Evolutionary conservation across 2,797 vertebrate genomes (phyloP).

Genomic region (Urocyon cinereoargenteus): DNA sequence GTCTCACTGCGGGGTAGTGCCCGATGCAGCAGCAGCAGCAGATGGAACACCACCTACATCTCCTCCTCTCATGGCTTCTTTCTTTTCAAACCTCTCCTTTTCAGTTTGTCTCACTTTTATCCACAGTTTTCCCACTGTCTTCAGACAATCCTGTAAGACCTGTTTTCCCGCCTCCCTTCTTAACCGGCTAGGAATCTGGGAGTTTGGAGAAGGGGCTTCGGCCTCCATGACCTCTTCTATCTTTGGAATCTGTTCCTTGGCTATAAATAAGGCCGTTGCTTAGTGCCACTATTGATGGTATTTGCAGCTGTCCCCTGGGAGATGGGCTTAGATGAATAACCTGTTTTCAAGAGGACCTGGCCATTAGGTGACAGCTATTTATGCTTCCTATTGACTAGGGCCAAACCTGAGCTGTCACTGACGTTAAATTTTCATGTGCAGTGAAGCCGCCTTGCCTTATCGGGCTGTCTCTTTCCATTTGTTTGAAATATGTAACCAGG

Average conservation of each 20-base stretch:
- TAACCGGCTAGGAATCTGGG: slow-evolving; percentile 63
- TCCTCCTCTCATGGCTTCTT: not conserved
- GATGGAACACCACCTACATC: not conserved
- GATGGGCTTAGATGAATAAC: slow-evolving; percentile 79
- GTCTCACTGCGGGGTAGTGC: not conserved
- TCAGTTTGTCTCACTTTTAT: slow-evolving; percentile 4
- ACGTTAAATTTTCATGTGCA: slow-evolving; percentile 81
- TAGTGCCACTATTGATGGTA: slow-evolving; percentile 79
- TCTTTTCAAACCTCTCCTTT: not conserved
- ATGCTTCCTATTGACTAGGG: slow-evolving; percentile 74
- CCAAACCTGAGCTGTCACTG: slow-evolving; percentile 78
- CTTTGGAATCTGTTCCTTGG: slow-evolving; percentile 79
- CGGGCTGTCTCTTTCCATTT: slow-evolving; percentile 70
- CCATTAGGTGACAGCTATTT: slow-evolving; percentile 84
- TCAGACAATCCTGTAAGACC: not conserved
- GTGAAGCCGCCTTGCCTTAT: slow-evolving; percentile 43
- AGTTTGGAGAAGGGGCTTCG: slow-evolving; percentile 56
- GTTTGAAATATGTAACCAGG: slow-evolving; percentile 44
- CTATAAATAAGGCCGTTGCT: slow-evolving; percentile 83
- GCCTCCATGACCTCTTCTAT: slow-evolving; percentile 70
- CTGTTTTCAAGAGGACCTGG: slow-evolving; percentile 80
- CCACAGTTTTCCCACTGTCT: not conserved
- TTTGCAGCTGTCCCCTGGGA: slow-evolving; percentile 83
- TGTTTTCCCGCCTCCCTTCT: not conserved
- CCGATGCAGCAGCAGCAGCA: not conserved